Percentiles rank a stretch among this genome's conserved stretches.
Conservation (phyloP, 2,888 invertebrate genomes). For the Hermaeophaga mercurialis region DNA sequence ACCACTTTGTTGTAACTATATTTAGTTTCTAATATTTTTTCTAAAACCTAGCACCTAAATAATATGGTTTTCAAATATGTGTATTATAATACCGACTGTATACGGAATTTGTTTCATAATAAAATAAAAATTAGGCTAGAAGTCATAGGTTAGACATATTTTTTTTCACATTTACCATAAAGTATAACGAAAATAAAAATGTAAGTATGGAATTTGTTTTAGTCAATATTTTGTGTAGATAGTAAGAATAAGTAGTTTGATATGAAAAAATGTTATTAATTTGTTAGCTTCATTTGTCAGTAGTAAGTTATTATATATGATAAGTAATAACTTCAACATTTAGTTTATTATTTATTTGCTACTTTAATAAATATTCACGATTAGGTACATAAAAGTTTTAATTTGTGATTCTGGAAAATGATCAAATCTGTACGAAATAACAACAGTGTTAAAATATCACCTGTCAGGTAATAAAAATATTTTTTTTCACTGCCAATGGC, state of each 20-base stretch:
- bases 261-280: slow-evolving; percentile 5
- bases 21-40: no score
- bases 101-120: slow-evolving; percentile 25
- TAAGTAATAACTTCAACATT: no score
- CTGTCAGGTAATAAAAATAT: no score
- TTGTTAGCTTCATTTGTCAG: slow-evolving; percentile 3
- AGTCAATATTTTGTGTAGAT: slow-evolving; percentile 9
- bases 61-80: slow-evolving; percentile 12
- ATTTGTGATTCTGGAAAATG: no score
- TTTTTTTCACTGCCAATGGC: no score
- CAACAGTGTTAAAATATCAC: no score
- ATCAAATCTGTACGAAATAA: no score
- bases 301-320: no score
- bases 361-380: no score
- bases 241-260: slow-evolving; percentile 14
- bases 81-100: slow-evolving; percentile 26
- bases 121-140: slow-evolving; percentile 20
- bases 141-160: slow-evolving; percentile 17
- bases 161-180: not conserved
- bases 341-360: no score
- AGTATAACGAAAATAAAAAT: not conserved
- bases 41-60: not conserved
- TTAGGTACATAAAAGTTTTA: no score
- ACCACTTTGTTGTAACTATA: no score
- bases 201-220: slow-evolving; percentile 1